Evolutionary conservation across 1,140 invertebrate species (phyloP).

Genomic region (Thrips palmi): DNA sequence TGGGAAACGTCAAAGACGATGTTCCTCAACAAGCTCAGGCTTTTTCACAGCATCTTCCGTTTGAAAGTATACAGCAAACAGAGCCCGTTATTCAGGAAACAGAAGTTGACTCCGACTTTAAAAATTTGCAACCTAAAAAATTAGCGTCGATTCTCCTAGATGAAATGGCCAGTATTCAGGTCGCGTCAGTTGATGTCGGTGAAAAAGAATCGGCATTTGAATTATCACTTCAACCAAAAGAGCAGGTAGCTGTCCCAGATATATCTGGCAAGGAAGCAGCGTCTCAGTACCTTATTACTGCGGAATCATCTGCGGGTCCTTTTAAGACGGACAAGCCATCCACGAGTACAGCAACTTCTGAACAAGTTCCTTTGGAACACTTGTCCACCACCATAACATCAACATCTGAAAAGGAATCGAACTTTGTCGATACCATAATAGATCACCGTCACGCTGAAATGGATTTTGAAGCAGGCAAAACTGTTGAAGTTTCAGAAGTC

Average conservation of each 20-base stretch:
- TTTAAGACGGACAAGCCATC: too few relatives aligned
- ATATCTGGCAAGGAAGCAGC: constrained; percentile 3
- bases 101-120: constrained; percentile 25
- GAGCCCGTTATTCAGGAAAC: constrained; percentile 29
- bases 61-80: constrained; percentile 29
- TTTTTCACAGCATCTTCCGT: constrained; percentile 19
- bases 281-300: too few relatives aligned
- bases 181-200: constrained; percentile 24
- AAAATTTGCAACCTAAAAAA: constrained; percentile 18
- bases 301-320: too few relatives aligned
- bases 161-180: constrained; percentile 23
- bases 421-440: too few relatives aligned
- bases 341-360: too few relatives aligned
- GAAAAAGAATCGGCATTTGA: constrained; percentile 27
- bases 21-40: constrained; percentile 15
- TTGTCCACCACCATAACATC: too few relatives aligned
- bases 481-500: constrained; percentile 29
- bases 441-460: too few relatives aligned
- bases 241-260: constrained; percentile 18
- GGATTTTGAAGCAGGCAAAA: constrained; percentile 26
- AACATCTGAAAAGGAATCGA: too few relatives aligned
- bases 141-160: constrained; percentile 21
- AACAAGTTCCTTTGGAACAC: too few relatives aligned
- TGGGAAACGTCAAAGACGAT: constrained; percentile 14
- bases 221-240: constrained; percentile 18